Evolutionary conservation across 2,797 vertebrate genomes (phyloP).

Genomic region (Sebastes jordani): DNA sequence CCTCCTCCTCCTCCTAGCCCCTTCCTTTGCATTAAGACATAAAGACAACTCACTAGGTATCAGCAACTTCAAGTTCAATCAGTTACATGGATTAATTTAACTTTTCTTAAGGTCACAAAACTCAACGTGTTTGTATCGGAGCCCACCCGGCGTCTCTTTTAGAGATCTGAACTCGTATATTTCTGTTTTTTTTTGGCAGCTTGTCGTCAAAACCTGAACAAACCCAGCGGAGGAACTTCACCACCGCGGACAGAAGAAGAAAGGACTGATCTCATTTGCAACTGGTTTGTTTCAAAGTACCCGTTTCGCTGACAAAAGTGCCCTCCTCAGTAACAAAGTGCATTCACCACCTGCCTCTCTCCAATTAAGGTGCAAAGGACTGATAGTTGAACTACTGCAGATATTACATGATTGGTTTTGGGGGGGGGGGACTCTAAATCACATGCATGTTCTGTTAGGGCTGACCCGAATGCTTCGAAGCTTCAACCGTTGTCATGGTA

Average conservation of each 20-base stretch:
- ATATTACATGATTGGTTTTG: neutral
- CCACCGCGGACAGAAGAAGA: slow-evolving; percentile 49
- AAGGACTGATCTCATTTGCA: slow-evolving; percentile 65
- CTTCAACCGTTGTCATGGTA: no score
- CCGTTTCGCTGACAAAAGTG: slow-evolving; percentile 85
- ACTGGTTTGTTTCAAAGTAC: slow-evolving; percentile 81
- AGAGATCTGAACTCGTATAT: slow-evolving; percentile 39
- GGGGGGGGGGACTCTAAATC: slow-evolving; percentile 3
- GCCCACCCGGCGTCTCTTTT: slow-evolving; percentile 36
- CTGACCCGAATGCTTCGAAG: no score
- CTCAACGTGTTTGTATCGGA: slow-evolving; percentile 34
- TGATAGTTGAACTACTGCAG: slow-evolving; percentile 54
- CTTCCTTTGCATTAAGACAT: slow-evolving; percentile 73
- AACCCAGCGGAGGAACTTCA: slow-evolving; percentile 62
- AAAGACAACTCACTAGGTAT: slow-evolving; percentile 60
- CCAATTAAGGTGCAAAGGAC: slow-evolving; percentile 80
- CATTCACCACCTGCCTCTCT: slow-evolving; percentile 76
- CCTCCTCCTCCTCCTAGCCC: neutral
- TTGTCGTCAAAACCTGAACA: slow-evolving; percentile 74
- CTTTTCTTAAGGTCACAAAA: slow-evolving; percentile 60
- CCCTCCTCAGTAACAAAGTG: slow-evolving; percentile 85
- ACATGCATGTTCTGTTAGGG: slow-evolving; percentile 8
- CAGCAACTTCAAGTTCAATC: slow-evolving; percentile 82
- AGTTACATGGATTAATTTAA: slow-evolving; percentile 68
- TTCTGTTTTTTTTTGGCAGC: slow-evolving; percentile 75